These are phyloP conservation scores for Acanthornis magna DNA, from an alignment of 2,797 vertebrate genomes.

Conservation along the genomic window DNA sequence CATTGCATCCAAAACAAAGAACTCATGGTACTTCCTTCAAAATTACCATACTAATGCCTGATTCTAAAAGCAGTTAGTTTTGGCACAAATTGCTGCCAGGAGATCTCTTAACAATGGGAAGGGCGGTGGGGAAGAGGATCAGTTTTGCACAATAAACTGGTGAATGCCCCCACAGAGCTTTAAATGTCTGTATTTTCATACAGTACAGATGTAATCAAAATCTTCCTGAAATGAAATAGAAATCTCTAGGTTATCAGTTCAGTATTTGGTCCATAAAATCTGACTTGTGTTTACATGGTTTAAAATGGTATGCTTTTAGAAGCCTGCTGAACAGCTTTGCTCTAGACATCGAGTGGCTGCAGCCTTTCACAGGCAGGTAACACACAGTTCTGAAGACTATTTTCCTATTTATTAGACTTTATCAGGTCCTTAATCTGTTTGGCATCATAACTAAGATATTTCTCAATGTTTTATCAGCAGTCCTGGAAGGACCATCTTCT, in stretches of 20 bases:
- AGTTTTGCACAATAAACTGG: neutral
- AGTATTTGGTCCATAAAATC: neutral
- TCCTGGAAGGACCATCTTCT: neutral
- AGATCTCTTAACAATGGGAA: neutral
- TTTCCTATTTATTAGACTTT: neutral
- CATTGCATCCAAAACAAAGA: slow-evolving; percentile 32
- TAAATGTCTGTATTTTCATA: neutral
- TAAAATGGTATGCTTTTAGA: neutral
- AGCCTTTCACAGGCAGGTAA: neutral
- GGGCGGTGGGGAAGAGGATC: neutral
- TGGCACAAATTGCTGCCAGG: neutral
- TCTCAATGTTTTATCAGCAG: neutral
- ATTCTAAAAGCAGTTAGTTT: neutral
- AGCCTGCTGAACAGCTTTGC: neutral
- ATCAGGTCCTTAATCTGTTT: neutral
- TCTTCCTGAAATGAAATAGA: neutral
- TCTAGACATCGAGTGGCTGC: neutral
- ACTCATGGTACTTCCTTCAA: slow-evolving; percentile 38
- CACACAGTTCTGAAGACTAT: neutral
- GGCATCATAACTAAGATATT: neutral
- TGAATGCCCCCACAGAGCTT: neutral
- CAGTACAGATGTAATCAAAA: neutral
- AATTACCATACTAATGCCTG: slow-evolving; percentile 28
- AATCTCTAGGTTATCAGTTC: neutral
- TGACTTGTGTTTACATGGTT: neutral